Base-by-base conservation (phyloP, 1,140 invertebrate species). In the Trichoplusia ni region DNA sequence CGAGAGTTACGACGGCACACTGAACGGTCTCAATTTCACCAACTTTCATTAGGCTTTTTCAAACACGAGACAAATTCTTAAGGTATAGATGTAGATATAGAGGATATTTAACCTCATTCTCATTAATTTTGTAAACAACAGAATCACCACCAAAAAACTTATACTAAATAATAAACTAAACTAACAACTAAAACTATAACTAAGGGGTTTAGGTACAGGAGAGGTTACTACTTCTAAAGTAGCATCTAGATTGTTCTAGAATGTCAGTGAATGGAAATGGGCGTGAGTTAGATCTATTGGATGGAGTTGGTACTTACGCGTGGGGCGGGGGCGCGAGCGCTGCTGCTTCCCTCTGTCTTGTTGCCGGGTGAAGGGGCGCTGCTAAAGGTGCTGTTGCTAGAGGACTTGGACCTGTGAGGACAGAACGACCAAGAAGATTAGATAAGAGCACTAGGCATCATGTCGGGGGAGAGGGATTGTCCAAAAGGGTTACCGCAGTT, bases 181-280 rank as follows among this genome's bases (percentile, higher is more conserved):
- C 49, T 44, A 27, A 53, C n/a, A 25, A 33, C 11, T 58, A 46
- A 13, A 19, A 14, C 18, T 58, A 63, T 33, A 21, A 38, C 25
- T 58, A 56, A 27, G 23, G 33, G 11, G 21, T 33, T 31, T 5
- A 47, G 56, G 19, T n/a, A 31, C 0, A 27, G 40, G 23, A 29
- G 23, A 59, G 38, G 18, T 46, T 18, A 66, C 44, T 68, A 63
- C 35, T 64, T 53, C 33, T 64, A 27, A 44, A 67, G 25, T 44
- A 71, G 54, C 31, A 23, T 60, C 27, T 72, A 63, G 31, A 68
- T 62, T 64, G 59, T 64, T 76, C 75, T 80, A 72, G 29, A 64
- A 86, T 85, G 83, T 79, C 72, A 64, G 70, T 86, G 83, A 80
- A 61, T 77, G 73, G 82, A 80, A 83, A 86, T 89, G 86, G 77